Base-by-base conservation (phyloP, 2,113 vertebrate genomes). In the Catharus fuscescens region DNA sequence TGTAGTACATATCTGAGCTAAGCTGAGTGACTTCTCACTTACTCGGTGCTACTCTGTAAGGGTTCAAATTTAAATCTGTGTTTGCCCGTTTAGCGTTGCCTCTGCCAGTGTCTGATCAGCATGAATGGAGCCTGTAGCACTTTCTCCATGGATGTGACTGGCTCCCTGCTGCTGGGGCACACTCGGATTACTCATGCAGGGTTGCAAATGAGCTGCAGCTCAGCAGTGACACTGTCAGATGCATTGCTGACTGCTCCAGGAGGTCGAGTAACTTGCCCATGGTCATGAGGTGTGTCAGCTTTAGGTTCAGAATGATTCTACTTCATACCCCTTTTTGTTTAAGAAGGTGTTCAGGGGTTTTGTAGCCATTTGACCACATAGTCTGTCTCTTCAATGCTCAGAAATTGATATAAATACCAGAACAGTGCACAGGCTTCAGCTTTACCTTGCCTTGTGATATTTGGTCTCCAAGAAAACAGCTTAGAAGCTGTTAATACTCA, bases 371-470 rank as follows among this genome's bases (percentile, higher is more conserved):
- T 62, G 32, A 44, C 47, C 16, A 7, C 0, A 0, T 3, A n/a
- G 14, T 85, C 14, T 69, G 17, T 61, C 48, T 77, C 32, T 29
- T 44, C 54, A 29, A 9, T 11, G 17, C 48, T 91, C 34, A 57
- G 44, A 56, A 87, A 16, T 28, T 12, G 29, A 14, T 57, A 15
- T 3, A 32, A 77, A 19, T 13, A 71, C 38, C 21, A 57, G 47
- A 40, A 20, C 5, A 71, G 11, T 1, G 0, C 38, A 25, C 12
- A 21, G 31, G 7, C 59, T 91, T 69, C 40, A 66, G 23, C 32
- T 1, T 1, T 52, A 13, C 40, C 2, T 0, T 0, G 0, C 57
- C 15, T 66, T 53, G 31, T 61, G 53, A 4, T 72, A n/a, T 4
- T 61, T 52, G 34, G 4, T 44, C 19, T 85, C 26, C 10, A 61